These are phyloP conservation scores for Cerastoderma edule DNA, from an alignment of 2,888 invertebrate species.

Conservation along the genomic window DNA sequence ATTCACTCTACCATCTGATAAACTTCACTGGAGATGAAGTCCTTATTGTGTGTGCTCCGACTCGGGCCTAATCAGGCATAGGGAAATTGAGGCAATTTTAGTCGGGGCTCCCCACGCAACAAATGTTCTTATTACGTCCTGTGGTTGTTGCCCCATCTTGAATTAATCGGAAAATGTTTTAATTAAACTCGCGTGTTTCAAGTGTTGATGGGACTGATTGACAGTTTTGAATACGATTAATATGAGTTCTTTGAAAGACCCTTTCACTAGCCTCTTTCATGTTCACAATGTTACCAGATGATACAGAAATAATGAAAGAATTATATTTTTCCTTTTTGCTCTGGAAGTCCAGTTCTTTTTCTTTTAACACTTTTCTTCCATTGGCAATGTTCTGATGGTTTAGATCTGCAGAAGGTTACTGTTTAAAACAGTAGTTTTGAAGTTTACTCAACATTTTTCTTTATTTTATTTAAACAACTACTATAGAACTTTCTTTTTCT, in stretches of 20 bases:
- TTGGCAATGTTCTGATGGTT: no score
- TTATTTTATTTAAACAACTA: no score
- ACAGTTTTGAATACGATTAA: constrained; percentile 30
- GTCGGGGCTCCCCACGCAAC: constrained; percentile 27
- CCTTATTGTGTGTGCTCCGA: constrained; percentile 15
- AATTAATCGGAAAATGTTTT: constrained; percentile 26
- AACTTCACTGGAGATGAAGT: constrained; percentile 15
- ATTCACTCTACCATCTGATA: constrained; percentile 19
- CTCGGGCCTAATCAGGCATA: constrained; percentile 12
- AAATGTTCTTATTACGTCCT: constrained; percentile 38
- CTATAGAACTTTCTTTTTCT: no score
- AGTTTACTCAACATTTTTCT: no score
- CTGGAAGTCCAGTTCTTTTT: no score
- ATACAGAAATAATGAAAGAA: constrained; percentile 1
- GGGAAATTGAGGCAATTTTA: constrained; percentile 29
- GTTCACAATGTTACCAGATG: constrained; percentile 15
- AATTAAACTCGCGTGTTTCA: constrained; percentile 19
- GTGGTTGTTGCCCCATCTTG: constrained; percentile 20
- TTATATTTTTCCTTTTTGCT: constrained; percentile 8
- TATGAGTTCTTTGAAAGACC: background rate
- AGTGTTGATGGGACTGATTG: constrained; percentile 21
- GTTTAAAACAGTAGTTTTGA: no score
- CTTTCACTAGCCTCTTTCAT: constrained; percentile 13
- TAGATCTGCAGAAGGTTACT: no score
- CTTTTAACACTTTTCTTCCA: no score